A percentile compares a stretch with the other conserved stretches of the same genome.
Evolutionary conservation across 2,888 invertebrate genomes (phyloP).

Genomic region (Xanthorhoe designata): DNA sequence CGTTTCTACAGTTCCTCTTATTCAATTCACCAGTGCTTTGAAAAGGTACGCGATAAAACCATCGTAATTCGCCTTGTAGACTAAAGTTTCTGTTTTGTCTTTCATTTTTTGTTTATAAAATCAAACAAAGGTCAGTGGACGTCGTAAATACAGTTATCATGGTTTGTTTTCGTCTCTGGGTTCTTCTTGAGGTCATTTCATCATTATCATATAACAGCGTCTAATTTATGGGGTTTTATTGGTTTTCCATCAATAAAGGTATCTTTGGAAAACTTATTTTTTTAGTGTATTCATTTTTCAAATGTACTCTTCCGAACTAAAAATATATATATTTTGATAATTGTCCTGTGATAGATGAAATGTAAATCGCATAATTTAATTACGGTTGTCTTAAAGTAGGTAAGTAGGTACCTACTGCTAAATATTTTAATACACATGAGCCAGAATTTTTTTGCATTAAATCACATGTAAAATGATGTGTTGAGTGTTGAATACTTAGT

Average conservation of each 20-base stretch:
- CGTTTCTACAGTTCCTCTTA: constrained; percentile 46
- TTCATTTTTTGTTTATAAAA: constrained; percentile 26
- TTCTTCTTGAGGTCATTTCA: constrained; percentile 54
- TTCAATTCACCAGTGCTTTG: constrained; percentile 40
- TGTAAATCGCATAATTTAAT: constrained; percentile 8
- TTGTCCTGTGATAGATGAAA: constrained; percentile 17
- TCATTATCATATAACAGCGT: constrained; percentile 47
- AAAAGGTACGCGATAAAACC: constrained; percentile 46
- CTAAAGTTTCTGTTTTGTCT: constrained; percentile 43
- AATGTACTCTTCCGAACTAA: constrained; percentile 17
- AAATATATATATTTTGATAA: constrained; percentile 6
- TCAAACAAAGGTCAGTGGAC: constrained; percentile 45
- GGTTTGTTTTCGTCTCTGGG: constrained; percentile 62
- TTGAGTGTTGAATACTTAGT: neutral
- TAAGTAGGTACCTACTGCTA: too few relatives aligned
- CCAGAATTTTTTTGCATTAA: constrained; percentile 8
- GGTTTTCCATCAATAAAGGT: constrained; percentile 41
- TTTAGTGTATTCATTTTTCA: neutral
- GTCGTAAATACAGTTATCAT: constrained; percentile 52
- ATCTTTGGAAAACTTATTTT: constrained; percentile 6
- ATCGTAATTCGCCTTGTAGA: constrained; percentile 48
- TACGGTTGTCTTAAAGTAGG: neutral
- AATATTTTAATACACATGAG: too few relatives aligned
- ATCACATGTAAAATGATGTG: constrained; percentile 14
- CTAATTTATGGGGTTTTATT: constrained; percentile 40